Evolutionary conservation across 1,140 invertebrate genomes (phyloP), one percentile per base, ranked within the genome.

Genomic region (Neodiprion pinetum): DNA sequence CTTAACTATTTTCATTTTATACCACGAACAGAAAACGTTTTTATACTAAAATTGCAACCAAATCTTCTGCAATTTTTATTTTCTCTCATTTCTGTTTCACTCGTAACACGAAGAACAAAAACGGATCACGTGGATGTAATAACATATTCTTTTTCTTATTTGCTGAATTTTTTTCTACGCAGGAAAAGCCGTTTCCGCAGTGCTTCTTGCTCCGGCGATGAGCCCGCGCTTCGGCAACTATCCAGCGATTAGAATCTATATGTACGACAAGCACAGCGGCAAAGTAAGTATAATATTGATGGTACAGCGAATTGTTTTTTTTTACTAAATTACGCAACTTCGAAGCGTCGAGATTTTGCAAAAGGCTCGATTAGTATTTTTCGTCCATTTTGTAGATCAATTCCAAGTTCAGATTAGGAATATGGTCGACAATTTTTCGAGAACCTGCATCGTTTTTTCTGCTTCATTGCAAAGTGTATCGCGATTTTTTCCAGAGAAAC

Each of bases 161-260:
- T 21, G 17, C 17, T 21, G 17, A 21, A 21, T 21, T 21, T 21
- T 21, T 21, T 5, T 40, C 12, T 65, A 5, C 11, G n/a, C 67
- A 69, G 67, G 40, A 47, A 69, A 69, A 69, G 21, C 40, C 1
- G 40, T 69, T 7, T 69, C 67, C 67, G 12, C 11, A 11, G 21
- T 69, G 12, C 67, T 69, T 23, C 21, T 69, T 11, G 17, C 67
- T 69, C 67, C 67, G 21, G 4, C 67, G 14, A 69, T 69, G 12
- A 21, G 21, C 12, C 67, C 67, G 0, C 14, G 40, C n/a, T 69
- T 23, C 21, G 17, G 21, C 11, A 69, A 69, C 21, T 69, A 23
- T 23, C 67, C 67, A 8, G 8, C 7, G 67, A 47, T 69, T 14
- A 69, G 67, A 21, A 69, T 69, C 12, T 69, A 69, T 21, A 69